Evolutionary conservation across 2,113 vertebrate species (phyloP), one percentile per base, ranked within the genome.

Genomic region (Oenanthe melanoleuca): DNA sequence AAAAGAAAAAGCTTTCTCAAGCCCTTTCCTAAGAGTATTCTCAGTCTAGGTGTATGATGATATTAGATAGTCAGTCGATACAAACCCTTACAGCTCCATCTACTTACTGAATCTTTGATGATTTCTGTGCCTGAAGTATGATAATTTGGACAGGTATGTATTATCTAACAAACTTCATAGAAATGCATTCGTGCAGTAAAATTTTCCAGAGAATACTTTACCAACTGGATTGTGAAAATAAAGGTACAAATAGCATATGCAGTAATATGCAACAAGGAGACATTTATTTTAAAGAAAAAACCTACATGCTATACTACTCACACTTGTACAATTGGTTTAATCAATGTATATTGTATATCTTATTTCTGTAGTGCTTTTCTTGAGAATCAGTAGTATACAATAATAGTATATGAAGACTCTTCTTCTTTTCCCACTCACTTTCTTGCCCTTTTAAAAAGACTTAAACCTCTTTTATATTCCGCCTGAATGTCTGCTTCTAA

Each of bases 401-500:
- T 64, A 70, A 33, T 9, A 78, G 53, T 29, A 15, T 57, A 67
- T 22, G 8, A 56, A 61, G n/a, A 59, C 23, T 24, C 37, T 60
- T 57, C 57, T 56, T 57, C 61, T 56, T 61, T 44, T 92, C 60
- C 61, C 42, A 31, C 34, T 80, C 13, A 26, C 26, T 91, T 72
- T 80, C 72, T 80, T 88, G 31, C 4, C 31, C 20, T 89, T 83
- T 59, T 86, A 42, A 12, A 56, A 82, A 80, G 69, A 33, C 24
- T 49, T n/a, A 55, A 11, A 26, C 21, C 31, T 88, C 55, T 90
- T 97, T 96, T 95, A 89, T 78, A 92, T 96, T 96, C 80, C 44
- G 44, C 50, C 45, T 55, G 89, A 80, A 80, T 72, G 14, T 80
- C 69, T 93, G 53, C 66, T 92, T 89, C 81, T 82, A 95, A 96